phyloP scores from a whole-genome alignment of 2,113 vertebrate genomes.

The Typhlomys cinereus region DNA sequence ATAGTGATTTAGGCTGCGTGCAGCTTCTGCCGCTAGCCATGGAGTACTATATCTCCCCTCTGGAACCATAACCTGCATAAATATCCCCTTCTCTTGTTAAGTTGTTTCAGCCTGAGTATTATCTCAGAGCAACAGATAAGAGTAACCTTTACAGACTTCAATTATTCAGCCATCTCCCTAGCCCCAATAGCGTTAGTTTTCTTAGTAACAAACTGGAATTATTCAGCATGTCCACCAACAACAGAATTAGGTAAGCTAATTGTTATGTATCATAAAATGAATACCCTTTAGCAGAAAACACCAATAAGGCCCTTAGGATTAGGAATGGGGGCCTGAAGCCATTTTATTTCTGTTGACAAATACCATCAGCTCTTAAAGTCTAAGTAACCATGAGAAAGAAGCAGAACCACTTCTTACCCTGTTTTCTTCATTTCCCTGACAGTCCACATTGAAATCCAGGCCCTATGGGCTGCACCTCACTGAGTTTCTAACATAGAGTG shows the following conservation, averaged over 20 bases:
- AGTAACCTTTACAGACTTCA: too few species aligned
- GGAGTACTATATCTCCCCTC: too few species aligned
- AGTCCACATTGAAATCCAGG: background rate
- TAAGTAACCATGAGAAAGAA: background rate
- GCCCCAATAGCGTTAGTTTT: background rate
- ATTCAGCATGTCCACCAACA: background rate
- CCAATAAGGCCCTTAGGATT: background rate
- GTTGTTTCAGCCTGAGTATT: too few species aligned
- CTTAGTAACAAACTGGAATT: background rate
- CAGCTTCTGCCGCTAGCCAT: too few species aligned
- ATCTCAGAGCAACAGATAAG: too few species aligned
- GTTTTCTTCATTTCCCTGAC: background rate
- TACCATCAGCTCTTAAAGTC: background rate
- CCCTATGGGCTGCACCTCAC: background rate
- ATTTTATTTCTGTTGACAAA: rapidly evolving
- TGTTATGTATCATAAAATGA: background rate
- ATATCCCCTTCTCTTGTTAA: too few species aligned
- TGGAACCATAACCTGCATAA: too few species aligned
- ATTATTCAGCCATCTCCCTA: too few species aligned
- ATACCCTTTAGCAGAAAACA: background rate
- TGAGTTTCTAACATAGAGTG: background rate
- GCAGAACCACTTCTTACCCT: background rate
- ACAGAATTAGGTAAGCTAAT: background rate
- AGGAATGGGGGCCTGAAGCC: background rate
- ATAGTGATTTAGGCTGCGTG: too few species aligned